These are phyloP conservation scores for Zygogramma bicolorata DNA, from an alignment of 2,888 invertebrate species.

Conservation along the genomic window DNA sequence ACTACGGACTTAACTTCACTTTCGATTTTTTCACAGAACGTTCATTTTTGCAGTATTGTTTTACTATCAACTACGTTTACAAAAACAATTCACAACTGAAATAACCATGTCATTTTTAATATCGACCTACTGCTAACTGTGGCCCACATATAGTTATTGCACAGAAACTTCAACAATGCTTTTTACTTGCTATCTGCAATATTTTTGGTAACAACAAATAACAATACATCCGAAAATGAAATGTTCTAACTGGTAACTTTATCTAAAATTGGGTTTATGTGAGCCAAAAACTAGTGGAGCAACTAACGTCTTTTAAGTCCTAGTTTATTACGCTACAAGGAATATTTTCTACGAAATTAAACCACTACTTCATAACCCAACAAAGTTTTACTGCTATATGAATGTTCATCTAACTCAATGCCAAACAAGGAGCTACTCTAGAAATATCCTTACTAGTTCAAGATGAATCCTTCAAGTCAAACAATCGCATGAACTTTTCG, in stretches of 20 bases:
- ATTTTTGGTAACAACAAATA: constrained; percentile 38
- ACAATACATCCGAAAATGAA: constrained; percentile 39
- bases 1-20: background rate
- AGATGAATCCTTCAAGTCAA: background rate
- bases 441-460: constrained; percentile 10
- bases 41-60: background rate
- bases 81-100: background rate
- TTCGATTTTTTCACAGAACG: background rate
- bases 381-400: constrained; percentile 26
- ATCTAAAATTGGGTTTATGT: constrained; percentile 32
- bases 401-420: constrained; percentile 25
- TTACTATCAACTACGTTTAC: background rate
- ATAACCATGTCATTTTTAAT: background rate
- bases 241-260: constrained; percentile 36
- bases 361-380: constrained; percentile 14
- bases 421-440: constrained; percentile 21
- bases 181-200: constrained; percentile 38
- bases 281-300: constrained; percentile 41
- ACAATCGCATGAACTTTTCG: background rate
- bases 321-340: constrained; percentile 29
- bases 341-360: background rate
- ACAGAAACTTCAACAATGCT: constrained; percentile 40
- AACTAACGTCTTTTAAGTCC: constrained; percentile 36
- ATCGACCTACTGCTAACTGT: constrained; percentile 31
- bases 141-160: constrained; percentile 42